Conservation (phyloP, 2,888 invertebrate genomes). For the Rotaria magnacalcarata region DNA sequence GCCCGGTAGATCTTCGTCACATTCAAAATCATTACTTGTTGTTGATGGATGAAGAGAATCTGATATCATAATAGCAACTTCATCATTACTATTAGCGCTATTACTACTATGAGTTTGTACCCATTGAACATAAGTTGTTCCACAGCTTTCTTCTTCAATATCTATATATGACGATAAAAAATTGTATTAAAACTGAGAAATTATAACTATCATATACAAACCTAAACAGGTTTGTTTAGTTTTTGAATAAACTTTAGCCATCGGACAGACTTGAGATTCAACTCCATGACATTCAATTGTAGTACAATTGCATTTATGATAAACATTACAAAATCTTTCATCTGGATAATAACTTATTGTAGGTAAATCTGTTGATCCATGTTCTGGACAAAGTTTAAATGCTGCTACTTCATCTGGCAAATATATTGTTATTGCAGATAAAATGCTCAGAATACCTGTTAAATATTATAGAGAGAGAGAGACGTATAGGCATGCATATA, state of each 20-base stretch:
- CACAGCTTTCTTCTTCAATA: constrained; percentile 43
- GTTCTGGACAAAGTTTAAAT: constrained; percentile 6
- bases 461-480: background rate
- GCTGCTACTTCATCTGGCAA: background rate
- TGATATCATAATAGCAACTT: background rate
- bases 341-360: background rate
- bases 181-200: background rate
- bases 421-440: background rate
- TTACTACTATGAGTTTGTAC: background rate
- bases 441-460: background rate
- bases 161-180: background rate
- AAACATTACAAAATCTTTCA: constrained; percentile 45
- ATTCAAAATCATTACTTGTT: constrained; percentile 10
- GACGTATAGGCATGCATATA: background rate
- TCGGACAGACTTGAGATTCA: constrained; percentile 39
- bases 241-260: constrained; percentile 35
- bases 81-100: background rate
- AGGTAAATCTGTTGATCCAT: background rate
- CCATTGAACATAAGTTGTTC: constrained; percentile 43
- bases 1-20: background rate
- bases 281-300: constrained; percentile 24
- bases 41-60: constrained; percentile 10
- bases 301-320: constrained; percentile 44
- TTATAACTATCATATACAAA: background rate
- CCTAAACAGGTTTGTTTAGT: background rate